These are phyloP conservation scores for Phlogophora meticulosa DNA, from an alignment of 2,888 invertebrate species.

Conservation along the genomic window DNA sequence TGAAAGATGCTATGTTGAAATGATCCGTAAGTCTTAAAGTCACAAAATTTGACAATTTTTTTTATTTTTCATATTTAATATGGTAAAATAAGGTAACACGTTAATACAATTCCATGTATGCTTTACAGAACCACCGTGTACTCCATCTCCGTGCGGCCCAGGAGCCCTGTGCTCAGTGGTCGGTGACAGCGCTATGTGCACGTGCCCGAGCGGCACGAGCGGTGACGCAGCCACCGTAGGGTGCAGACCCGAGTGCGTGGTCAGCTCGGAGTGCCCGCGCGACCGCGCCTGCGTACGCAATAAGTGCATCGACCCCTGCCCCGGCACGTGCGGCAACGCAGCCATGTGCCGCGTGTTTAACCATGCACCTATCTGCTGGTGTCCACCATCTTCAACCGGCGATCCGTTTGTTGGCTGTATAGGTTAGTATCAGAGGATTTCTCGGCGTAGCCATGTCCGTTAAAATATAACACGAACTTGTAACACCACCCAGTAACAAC, in stretches of 20 bases:
- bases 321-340: slow-evolving; percentile 95
- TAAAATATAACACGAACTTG: too few relatives aligned
- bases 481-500: background rate
- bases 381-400: slow-evolving; percentile 93
- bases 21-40: slow-evolving; percentile 75
- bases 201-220: slow-evolving; percentile 94
- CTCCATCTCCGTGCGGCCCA: slow-evolving; percentile 94
- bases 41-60: background rate
- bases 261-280: slow-evolving; percentile 95
- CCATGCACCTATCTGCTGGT: slow-evolving; percentile 94
- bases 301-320: slow-evolving; percentile 95
- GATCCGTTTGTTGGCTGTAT: slow-evolving; percentile 95
- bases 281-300: slow-evolving; percentile 95
- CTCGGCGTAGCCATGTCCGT: background rate
- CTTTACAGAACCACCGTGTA: slow-evolving; percentile 92
- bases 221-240: slow-evolving; percentile 94
- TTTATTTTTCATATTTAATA: too few relatives aligned
- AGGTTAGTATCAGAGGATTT: slow-evolving; percentile 66
- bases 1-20: slow-evolving; percentile 90
- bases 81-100: background rate
- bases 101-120: slow-evolving; percentile 14
- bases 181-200: slow-evolving; percentile 93
- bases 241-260: slow-evolving; percentile 96
- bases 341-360: slow-evolving; percentile 93
- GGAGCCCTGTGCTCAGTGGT: slow-evolving; percentile 93